Evolutionary conservation across 2,113 vertebrate genomes (phyloP).

Genomic region (Cyanoramphus novaezelandiae): DNA sequence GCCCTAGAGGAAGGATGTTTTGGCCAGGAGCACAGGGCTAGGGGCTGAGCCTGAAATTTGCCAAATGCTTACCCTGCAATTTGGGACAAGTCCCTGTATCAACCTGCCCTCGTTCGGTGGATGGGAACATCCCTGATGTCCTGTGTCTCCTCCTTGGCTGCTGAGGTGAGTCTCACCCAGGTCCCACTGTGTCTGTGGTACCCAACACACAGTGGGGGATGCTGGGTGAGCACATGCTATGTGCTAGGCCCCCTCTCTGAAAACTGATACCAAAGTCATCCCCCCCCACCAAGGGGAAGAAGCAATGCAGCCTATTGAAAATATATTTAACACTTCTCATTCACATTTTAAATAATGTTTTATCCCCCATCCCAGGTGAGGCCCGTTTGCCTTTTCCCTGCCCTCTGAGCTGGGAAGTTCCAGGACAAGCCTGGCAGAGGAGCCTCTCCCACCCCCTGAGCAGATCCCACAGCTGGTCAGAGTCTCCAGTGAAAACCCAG

Average conservation of each 20-base stretch:
- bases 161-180: neutral
- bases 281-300: neutral
- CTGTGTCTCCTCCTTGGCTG: rapidly evolving
- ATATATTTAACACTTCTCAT: rapidly evolving
- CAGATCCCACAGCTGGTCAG: neutral
- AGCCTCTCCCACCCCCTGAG: neutral
- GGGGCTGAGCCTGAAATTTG: neutral
- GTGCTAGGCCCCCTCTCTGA: neutral
- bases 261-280: neutral
- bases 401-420: neutral
- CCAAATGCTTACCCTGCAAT: rapidly evolving
- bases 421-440: neutral
- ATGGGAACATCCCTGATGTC: neutral
- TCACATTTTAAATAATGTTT: rapidly evolving
- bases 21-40: neutral
- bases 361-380: neutral
- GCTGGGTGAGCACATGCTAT: rapidly evolving
- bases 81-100: rapidly evolving
- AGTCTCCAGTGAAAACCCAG: neutral
- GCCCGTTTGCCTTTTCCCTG: neutral
- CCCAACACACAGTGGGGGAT: neutral
- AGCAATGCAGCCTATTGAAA: neutral
- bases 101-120: rapidly evolving
- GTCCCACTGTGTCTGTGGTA: neutral
- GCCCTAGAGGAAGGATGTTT: neutral